Base-by-base conservation (phyloP, 2,888 invertebrate genomes). In the Ophioninae sp. region DNA sequence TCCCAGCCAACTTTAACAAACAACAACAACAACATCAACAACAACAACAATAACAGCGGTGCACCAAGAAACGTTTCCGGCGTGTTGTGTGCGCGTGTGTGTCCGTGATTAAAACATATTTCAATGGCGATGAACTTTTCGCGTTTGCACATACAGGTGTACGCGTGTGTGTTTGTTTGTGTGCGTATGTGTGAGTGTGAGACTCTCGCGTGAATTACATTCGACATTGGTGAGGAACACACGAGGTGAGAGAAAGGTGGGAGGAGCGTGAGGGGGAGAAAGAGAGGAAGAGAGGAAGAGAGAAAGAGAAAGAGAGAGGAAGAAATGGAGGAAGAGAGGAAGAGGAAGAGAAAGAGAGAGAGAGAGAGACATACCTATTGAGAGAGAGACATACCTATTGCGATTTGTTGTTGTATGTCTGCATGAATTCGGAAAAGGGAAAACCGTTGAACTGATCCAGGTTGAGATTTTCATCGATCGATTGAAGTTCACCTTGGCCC, bases 381-480 rank as follows among this genome's bases (percentile, higher is more conserved):
- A 70, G 57, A 41, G 70, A 68, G 50, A 70, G 82, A 87, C 88
- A 86, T 88, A 89, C 89, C 90, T 91, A 92, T 87, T 92, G 91
- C 44, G 90, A 91, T 85, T 92, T 92, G 76, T 85, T 87, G 85
- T 88, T 91, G 88, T 91, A 92, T 74, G 90, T 84, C 86, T 90
- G 91, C 88, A 92, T 92, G 86, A 91, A 92, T 65, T 93, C 93
- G 83, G 89, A 79, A 88, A 92, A 92, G 72, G 88, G 89, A 82
- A 92, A 91, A 85, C 86, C 86, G 84, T 90, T 88, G 81, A 93
- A 89, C 72, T 89, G 90, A 84, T 93, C 93, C 91, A 93, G 88
- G 88, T 89, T 91, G 90, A 93, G 91, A 88, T 92, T 93, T 83
- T 93, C 92, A 76, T 93, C 93, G 84, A 92, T 92, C 74, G 91